Conservation (phyloP, 92 coral and sea anemone species). For the Epizoanthus stellaris region DNA sequence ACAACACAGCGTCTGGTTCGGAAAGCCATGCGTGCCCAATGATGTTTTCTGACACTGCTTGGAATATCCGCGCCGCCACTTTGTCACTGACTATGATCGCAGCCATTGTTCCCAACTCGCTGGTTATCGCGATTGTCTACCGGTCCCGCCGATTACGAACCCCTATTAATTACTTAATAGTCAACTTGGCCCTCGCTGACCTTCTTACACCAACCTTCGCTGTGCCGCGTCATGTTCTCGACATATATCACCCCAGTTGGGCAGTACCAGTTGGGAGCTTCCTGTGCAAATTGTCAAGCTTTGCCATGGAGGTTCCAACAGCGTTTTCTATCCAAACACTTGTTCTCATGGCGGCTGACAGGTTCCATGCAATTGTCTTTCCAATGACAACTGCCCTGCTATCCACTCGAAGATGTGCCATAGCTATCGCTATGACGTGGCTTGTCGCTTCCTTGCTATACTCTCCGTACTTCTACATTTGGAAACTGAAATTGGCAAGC, state of each 20-base stretch:
- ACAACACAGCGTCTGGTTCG: background rate
- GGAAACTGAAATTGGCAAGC: background rate
- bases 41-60: background rate
- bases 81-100: constrained; percentile 5
- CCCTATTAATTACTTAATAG: constrained; percentile 26
- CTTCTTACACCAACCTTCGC: constrained; percentile 12
- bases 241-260: constrained; percentile 14
- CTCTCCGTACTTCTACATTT: background rate
- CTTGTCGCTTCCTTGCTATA: background rate
- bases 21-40: background rate
- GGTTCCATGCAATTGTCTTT: constrained; percentile 27
- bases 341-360: constrained; percentile 20
- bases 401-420: background rate
- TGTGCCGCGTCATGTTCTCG: constrained; percentile 9
- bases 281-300: constrained; percentile 26
- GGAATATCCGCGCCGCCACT: constrained; percentile 3
- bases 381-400: constrained; percentile 7
- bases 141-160: background rate
- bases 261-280: constrained; percentile 23
- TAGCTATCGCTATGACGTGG: constrained; percentile 18
- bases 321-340: constrained; percentile 10
- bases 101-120: constrained; percentile 2
- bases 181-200: constrained; percentile 25
- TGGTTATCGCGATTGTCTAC: constrained; percentile 17
- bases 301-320: constrained; percentile 8